phyloP scores from a whole-genome alignment of 2,113 vertebrate genomes.

The Gracilinanus agilis region DNA sequence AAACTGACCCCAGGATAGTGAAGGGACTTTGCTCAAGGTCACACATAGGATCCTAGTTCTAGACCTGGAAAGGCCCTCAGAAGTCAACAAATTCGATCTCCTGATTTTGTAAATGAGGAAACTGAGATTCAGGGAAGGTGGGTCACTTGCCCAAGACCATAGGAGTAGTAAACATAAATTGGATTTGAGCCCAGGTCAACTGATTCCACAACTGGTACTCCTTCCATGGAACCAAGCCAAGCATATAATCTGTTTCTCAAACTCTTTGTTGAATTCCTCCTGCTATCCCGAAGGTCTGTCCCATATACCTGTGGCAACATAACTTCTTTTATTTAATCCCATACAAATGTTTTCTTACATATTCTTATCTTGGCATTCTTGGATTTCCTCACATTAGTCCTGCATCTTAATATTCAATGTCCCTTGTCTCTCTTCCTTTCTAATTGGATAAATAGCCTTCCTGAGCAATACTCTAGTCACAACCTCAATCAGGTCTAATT shows the following conservation, averaged over 20 bases:
- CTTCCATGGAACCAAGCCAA: neutral
- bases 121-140: neutral
- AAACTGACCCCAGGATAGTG: neutral
- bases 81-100: neutral
- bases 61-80: neutral
- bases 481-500: neutral
- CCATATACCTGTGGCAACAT: neutral
- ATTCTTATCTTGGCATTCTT: neutral
- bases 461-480: neutral
- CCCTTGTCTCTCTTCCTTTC: neutral
- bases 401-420: neutral
- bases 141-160: neutral
- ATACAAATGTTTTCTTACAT: neutral
- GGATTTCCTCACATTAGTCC: neutral
- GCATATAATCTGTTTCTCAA: neutral
- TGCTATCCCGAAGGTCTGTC: neutral
- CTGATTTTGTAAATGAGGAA: neutral
- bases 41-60: neutral
- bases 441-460: neutral
- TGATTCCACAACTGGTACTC: neutral
- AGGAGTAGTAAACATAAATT: neutral
- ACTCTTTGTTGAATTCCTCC: neutral
- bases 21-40: neutral
- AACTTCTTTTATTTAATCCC: neutral
- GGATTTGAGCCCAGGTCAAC: neutral